phyloP scores from a whole-genome alignment of 2,888 invertebrate genomes.

The Dynastes hyllus region DNA sequence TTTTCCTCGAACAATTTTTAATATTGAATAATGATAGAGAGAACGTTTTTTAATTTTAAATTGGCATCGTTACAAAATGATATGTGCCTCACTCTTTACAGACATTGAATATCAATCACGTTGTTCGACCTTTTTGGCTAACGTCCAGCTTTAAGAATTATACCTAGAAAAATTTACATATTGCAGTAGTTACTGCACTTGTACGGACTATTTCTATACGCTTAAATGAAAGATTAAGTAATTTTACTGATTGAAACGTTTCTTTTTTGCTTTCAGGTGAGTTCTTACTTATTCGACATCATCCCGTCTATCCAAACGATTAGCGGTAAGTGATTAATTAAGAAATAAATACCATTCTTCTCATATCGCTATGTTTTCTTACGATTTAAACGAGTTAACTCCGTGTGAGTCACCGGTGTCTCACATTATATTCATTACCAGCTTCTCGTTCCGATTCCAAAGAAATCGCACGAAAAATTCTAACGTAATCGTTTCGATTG shows the following conservation, averaged over 20 bases:
- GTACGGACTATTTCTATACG: background rate
- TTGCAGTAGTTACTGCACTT: conserved; percentile 37
- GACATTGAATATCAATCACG: conserved; percentile 37
- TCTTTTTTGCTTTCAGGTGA: conserved; percentile 40
- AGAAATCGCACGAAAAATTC: background rate
- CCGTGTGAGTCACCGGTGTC: conserved; percentile 4
- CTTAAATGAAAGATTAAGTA: background rate
- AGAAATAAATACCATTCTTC: conserved; percentile 9
- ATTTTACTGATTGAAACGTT: background rate
- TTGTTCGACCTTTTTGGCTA: conserved; percentile 1
- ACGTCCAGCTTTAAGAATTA: conserved; percentile 5
- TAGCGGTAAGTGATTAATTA: conserved; percentile 25
- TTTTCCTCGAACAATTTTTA: conserved; percentile 3
- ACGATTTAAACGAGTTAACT: background rate
- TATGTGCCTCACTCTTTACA: background rate
- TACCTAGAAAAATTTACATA: conserved; percentile 33
- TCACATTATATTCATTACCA: background rate
- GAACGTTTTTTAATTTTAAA: too few relatives aligned
- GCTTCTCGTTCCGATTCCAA: background rate
- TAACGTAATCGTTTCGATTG: background rate
- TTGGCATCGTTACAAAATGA: conserved; percentile 23
- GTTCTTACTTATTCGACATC: background rate
- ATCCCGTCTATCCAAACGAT: background rate
- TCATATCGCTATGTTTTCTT: background rate
- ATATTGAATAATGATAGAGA: too few relatives aligned